A percentile compares a stretch with the other conserved stretches of the same genome.
Evolutionary conservation across 2,113 vertebrate genomes (phyloP).

Genomic region (Antechinus stuartii): DNA sequence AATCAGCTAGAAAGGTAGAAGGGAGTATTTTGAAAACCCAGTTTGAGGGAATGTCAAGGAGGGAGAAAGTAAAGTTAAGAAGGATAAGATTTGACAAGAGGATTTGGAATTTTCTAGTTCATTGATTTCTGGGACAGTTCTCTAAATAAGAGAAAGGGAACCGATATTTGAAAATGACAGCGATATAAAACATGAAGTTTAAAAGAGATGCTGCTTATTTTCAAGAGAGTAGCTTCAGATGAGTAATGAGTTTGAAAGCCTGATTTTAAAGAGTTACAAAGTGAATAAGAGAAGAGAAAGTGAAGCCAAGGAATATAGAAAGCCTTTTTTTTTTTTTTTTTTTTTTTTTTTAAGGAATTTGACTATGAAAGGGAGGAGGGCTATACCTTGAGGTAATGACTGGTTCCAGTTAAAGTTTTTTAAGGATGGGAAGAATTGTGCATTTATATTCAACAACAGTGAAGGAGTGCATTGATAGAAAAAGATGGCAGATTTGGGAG

Average conservation of each 20-base stretch:
- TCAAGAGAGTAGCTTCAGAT: neutral
- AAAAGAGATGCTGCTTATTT: neutral
- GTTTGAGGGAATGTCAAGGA: neutral
- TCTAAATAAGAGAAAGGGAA: neutral
- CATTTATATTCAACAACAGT: neutral
- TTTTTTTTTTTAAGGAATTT: neutral
- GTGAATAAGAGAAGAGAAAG: neutral
- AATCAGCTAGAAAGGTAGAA: neutral
- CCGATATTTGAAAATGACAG: neutral
- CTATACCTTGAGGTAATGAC: neutral
- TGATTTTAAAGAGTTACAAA: neutral
- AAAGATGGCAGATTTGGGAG: neutral
- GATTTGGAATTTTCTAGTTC: neutral
- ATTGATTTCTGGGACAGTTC: neutral
- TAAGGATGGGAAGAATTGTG: neutral
- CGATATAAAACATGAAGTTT: neutral
- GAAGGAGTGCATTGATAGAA: neutral
- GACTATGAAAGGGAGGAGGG: neutral
- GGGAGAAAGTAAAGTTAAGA: neutral
- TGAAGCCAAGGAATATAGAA: neutral
- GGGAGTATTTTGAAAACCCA: neutral
- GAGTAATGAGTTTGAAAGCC: neutral
- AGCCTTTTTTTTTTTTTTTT: neutral
- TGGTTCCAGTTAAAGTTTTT: neutral
- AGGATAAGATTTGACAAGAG: no score